Evolutionary conservation across 2,113 vertebrate species (phyloP).

Genomic region (Pterophyllum scalare): DNA sequence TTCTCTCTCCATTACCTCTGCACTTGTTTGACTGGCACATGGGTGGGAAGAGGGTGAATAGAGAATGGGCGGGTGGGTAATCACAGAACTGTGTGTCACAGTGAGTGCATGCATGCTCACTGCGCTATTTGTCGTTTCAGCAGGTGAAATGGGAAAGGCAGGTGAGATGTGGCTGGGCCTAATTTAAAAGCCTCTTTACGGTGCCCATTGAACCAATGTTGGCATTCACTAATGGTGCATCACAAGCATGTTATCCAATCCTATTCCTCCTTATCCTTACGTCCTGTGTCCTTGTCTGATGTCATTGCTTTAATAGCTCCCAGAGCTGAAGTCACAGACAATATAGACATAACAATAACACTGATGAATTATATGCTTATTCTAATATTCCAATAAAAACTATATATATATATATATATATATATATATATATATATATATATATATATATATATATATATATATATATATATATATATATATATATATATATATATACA

Average conservation of each 20-base stretch:
- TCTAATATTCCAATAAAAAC: constrained; percentile 12
- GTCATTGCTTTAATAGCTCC: constrained; percentile 40
- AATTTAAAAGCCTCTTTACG: constrained; percentile 71
- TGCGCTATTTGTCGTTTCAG: constrained; percentile 61
- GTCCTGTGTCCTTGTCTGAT: constrained; percentile 50
- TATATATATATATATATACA: too few species aligned
- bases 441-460: too few species aligned
- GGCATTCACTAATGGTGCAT: constrained; percentile 76
- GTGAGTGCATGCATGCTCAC: constrained; percentile 44
- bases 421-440: too few species aligned
- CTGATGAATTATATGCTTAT: constrained; percentile 6
- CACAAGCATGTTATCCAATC: constrained; percentile 40
- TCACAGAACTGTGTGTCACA: constrained; percentile 60
- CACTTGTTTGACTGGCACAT: constrained; percentile 76
- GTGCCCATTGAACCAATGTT: constrained; percentile 70
- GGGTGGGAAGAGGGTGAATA: constrained; percentile 59
- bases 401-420: background rate
- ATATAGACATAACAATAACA: background rate
- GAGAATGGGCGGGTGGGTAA: constrained; percentile 65
- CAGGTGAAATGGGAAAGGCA: constrained; percentile 64
- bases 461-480: too few species aligned
- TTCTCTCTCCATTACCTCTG: constrained; percentile 77
- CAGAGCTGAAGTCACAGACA: constrained; percentile 19
- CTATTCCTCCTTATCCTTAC: constrained; percentile 11
- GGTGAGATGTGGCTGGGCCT: constrained; percentile 58